Evolutionary conservation across 2,888 invertebrate species (phyloP).

Genomic region (Andrena trimmerana): DNA sequence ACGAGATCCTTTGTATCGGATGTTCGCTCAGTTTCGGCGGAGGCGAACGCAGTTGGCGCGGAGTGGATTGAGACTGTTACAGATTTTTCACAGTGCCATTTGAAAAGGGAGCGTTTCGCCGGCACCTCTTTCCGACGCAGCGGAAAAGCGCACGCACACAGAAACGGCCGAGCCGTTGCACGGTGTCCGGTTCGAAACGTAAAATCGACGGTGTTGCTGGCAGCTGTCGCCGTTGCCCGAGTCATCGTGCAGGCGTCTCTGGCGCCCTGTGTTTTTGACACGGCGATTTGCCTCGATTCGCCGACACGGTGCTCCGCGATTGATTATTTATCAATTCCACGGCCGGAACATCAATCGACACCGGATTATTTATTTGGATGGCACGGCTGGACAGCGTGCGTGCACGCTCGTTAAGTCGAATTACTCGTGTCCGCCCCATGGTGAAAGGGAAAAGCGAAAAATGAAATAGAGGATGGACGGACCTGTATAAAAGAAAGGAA

Average conservation of each 20-base stretch:
- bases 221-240: slow-evolving; percentile 71
- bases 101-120: neutral
- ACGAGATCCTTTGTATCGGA: neutral
- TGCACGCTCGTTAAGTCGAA: slow-evolving; percentile 15
- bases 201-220: slow-evolving; percentile 71
- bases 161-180: slow-evolving; percentile 28
- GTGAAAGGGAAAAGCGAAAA: neutral
- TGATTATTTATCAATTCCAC: slow-evolving; percentile 70
- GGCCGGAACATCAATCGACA: slow-evolving; percentile 55
- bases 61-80: neutral
- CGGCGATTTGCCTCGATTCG: slow-evolving; percentile 61
- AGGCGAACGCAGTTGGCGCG: neutral
- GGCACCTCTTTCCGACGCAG: slow-evolving; percentile 34
- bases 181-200: slow-evolving; percentile 58
- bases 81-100: neutral
- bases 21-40: neutral
- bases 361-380: slow-evolving; percentile 53
- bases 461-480: neutral
- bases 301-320: slow-evolving; percentile 62
- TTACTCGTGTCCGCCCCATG: slow-evolving; percentile 5
- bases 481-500: neutral
- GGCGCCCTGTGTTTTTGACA: slow-evolving; percentile 72
- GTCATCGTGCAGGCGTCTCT: slow-evolving; percentile 51
- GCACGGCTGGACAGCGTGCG: neutral
- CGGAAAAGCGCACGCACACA: slow-evolving; percentile 50